A percentile compares a stretch with the other conserved stretches of the same genome.
Evolutionary conservation across 2,113 vertebrate species (phyloP).

Genomic region (Hepsetus odoe): DNA sequence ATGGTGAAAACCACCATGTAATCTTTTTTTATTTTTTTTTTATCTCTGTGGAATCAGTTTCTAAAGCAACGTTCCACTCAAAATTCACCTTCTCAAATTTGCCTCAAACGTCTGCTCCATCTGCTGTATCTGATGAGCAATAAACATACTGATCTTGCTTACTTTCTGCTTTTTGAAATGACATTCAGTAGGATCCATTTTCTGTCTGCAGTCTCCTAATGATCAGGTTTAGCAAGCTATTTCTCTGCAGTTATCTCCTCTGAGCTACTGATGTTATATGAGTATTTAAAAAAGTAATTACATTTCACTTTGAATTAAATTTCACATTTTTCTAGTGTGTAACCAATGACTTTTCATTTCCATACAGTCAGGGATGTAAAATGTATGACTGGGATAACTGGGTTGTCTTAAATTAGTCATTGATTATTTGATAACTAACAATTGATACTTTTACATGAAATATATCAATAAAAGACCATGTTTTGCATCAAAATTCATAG

Average conservation of each 20-base stretch:
- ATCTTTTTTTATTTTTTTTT: too few species aligned
- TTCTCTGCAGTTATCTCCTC: too few species aligned
- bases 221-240: not conserved
- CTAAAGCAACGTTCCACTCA: not conserved
- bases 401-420: too few species aligned
- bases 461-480: too few species aligned
- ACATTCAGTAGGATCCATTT: not conserved
- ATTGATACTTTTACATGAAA: too few species aligned
- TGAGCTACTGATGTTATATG: not conserved
- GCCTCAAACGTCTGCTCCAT: not conserved
- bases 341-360: not conserved
- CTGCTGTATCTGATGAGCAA: not conserved
- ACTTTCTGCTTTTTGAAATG: not conserved
- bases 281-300: not conserved
- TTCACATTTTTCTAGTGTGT: not conserved
- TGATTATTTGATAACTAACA: too few species aligned
- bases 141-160: not conserved
- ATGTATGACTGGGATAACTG: not conserved
- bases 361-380: not conserved
- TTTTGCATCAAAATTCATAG: too few species aligned
- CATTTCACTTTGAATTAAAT: not conserved
- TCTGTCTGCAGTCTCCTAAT: not conserved
- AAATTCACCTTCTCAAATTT: not conserved
- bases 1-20: not conserved
- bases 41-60: not conserved